Percentiles rank a stretch among this genome's conserved stretches.
These are phyloP conservation scores for Hoplostethus atlanticus DNA, from an alignment of 2,797 vertebrate species.

Conservation along the genomic window DNA sequence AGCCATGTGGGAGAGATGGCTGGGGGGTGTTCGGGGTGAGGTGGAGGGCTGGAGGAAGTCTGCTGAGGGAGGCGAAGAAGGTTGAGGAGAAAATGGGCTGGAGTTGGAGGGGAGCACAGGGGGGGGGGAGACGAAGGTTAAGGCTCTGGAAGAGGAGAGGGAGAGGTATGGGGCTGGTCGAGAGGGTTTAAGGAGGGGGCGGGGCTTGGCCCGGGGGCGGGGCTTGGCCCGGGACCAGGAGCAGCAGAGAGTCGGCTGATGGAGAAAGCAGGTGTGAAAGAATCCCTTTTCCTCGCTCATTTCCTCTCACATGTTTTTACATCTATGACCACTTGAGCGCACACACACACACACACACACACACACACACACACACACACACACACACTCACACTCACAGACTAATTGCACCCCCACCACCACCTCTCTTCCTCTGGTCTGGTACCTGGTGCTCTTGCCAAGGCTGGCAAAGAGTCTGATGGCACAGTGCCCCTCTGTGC, in stretches of 20 bases:
- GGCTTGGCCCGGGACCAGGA: conserved; percentile 15
- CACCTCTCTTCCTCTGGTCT: conserved; percentile 28
- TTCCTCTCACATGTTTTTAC: conserved; percentile 60
- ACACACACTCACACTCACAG: conserved; percentile 25
- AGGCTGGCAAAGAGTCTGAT: conserved; percentile 60
- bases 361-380: conserved; percentile 21
- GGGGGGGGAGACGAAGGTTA: neutral
- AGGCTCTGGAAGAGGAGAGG: conserved; percentile 3
- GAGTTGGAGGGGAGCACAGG: neutral
- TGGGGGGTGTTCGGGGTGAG: too few relatives aligned
- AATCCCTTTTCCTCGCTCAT: conserved; percentile 56
- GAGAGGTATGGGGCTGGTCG: conserved; percentile 17
- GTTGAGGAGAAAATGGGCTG: conserved; percentile 6
- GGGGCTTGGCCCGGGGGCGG: neutral
- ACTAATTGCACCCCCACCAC: neutral
- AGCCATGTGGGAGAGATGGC: neutral
- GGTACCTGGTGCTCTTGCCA: conserved; percentile 50
- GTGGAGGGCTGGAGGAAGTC: neutral
- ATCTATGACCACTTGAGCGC: conserved; percentile 35
- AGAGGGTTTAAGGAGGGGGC: conserved; percentile 6
- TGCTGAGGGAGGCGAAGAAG: neutral
- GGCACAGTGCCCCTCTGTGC: conserved; percentile 56
- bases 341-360: conserved; percentile 20
- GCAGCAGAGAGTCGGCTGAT: conserved; percentile 17
- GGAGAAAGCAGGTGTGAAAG: conserved; percentile 61